phyloP scores from a whole-genome alignment of 2,797 vertebrate genomes.

The Gallinago solitaria region DNA sequence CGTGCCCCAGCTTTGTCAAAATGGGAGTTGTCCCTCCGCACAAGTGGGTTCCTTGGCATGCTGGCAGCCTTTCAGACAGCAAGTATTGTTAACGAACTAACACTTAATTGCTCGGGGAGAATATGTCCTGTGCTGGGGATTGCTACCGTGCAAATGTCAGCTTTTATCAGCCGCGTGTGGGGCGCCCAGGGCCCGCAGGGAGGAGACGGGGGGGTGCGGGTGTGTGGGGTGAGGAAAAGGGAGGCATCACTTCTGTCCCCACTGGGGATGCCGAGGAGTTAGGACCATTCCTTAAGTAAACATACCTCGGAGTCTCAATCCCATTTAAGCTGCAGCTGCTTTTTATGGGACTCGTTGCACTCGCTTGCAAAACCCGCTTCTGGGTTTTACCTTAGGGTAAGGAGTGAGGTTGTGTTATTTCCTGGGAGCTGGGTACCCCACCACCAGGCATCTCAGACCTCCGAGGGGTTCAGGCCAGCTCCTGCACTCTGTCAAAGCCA shows the following conservation, averaged over 20 bases:
- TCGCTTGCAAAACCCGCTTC: not conserved
- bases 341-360: not conserved
- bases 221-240: not conserved
- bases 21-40: not conserved
- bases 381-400: not conserved
- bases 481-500: constrained; percentile 48
- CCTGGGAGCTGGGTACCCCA: not conserved
- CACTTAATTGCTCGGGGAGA: not conserved
- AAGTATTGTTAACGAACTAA: not conserved
- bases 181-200: not conserved
- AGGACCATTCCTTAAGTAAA: not conserved
- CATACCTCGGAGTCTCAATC: not conserved
- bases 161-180: not conserved
- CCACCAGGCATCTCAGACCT: not conserved
- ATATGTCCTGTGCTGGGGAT: not conserved
- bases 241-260: not conserved
- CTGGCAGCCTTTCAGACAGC: constrained; percentile 12
- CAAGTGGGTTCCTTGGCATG: not conserved
- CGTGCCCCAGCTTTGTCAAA: not conserved
- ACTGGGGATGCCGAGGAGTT: not conserved
- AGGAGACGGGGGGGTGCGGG: not conserved
- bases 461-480: not conserved
- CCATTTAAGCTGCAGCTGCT: constrained; percentile 10
- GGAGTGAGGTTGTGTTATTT: not conserved
- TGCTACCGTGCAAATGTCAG: not conserved